These are phyloP conservation scores for Samia ricini DNA, from an alignment of 1,140 invertebrate species.

Conservation along the genomic window DNA sequence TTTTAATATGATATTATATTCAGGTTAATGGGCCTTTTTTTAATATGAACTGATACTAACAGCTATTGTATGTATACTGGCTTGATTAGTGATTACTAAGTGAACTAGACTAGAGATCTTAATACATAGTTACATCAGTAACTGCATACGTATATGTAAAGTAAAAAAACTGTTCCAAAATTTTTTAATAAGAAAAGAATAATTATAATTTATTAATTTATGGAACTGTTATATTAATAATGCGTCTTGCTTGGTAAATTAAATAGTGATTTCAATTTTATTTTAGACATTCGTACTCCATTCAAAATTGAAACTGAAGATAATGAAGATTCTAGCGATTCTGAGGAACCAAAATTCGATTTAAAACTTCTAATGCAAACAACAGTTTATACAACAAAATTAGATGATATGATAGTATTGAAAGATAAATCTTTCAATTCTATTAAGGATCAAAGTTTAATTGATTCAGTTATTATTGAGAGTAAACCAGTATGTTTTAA, in stretches of 20 bases:
- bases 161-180: too few relatives aligned
- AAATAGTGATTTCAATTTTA: neutral
- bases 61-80: too few relatives aligned
- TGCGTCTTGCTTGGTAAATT: neutral
- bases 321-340: neutral
- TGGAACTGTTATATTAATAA: neutral
- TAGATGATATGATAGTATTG: conserved; percentile 57
- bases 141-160: too few relatives aligned
- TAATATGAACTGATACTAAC: too few relatives aligned
- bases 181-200: too few relatives aligned
- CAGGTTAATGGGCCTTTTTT: too few relatives aligned
- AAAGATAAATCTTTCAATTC: conserved; percentile 26
- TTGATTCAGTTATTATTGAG: conserved; percentile 38
- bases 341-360: conserved; percentile 40
- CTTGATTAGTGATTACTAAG: too few relatives aligned
- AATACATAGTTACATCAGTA: too few relatives aligned
- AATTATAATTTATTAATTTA: too few relatives aligned
- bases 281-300: neutral
- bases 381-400: conserved; percentile 50
- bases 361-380: conserved; percentile 55
- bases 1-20: neutral
- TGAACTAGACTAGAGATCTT: too few relatives aligned
- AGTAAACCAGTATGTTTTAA: conserved; percentile 38
- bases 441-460: conserved; percentile 34
- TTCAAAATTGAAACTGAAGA: neutral